These are phyloP conservation scores for Pangasius krempfi DNA, from an alignment of 2,797 vertebrate species.

Conservation along the genomic window DNA sequence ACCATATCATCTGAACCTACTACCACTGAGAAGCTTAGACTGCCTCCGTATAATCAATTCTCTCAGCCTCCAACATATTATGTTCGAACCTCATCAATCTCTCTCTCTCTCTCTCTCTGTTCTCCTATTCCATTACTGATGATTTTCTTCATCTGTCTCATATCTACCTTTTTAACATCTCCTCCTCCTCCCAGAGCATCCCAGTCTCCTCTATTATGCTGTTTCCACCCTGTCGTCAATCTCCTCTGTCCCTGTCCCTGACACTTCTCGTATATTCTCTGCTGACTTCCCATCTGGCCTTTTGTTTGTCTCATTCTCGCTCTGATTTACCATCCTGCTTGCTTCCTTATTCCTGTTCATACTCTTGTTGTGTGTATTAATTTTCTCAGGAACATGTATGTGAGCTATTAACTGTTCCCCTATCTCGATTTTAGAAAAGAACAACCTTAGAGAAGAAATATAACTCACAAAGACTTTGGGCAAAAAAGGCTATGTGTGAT, in stretches of 20 bases:
- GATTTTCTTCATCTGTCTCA: background rate
- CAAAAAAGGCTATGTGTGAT: background rate
- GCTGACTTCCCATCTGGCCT: background rate
- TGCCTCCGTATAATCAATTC: constrained; percentile 18
- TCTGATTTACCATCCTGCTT: constrained; percentile 4
- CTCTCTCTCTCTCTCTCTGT: background rate
- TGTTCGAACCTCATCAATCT: background rate
- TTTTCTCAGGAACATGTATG: background rate
- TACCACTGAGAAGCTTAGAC: constrained; percentile 7
- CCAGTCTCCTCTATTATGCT: background rate
- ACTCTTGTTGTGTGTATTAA: background rate
- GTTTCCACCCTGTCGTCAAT: background rate
- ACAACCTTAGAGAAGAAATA: too few species aligned
- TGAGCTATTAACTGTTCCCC: background rate
- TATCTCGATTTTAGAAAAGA: background rate
- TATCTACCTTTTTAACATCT: constrained; percentile 1
- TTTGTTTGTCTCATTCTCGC: constrained; percentile 11
- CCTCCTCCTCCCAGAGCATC: background rate
- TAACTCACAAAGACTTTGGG: background rate
- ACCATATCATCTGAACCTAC: background rate
- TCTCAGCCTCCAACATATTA: background rate
- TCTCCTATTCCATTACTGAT: background rate
- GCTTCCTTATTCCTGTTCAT: background rate
- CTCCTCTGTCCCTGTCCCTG: background rate
- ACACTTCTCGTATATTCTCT: constrained; percentile 6